Conservation (phyloP, 2,797 vertebrate genomes). For the Lagorchestes hirsutus region DNA sequence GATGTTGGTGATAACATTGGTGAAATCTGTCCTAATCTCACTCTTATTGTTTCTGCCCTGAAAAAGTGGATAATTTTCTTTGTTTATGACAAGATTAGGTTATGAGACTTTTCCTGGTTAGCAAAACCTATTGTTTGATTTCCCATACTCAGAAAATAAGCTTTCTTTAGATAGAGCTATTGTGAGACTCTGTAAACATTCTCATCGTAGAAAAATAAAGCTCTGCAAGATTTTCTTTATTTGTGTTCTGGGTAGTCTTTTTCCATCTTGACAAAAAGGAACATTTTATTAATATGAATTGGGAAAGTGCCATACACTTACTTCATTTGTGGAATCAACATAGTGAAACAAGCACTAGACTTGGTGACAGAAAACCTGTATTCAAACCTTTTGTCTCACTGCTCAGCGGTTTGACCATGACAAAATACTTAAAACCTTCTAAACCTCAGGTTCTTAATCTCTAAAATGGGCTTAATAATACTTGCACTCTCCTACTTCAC, state of each 20-base stretch:
- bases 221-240: constrained; percentile 16
- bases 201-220: neutral
- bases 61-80: neutral
- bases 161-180: neutral
- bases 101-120: neutral
- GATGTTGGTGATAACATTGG: neutral
- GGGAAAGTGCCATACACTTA: neutral
- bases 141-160: constrained; percentile 11
- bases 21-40: constrained; percentile 42
- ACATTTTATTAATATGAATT: neutral
- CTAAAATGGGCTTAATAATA: neutral
- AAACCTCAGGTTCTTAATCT: neutral
- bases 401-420: neutral
- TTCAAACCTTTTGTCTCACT: neutral
- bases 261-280: constrained; percentile 18
- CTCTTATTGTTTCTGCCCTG: neutral
- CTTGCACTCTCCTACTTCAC: neutral
- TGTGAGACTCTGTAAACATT: neutral
- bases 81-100: neutral
- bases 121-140: neutral
- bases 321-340: neutral
- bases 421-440: neutral
- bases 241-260: neutral
- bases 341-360: neutral
- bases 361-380: neutral